phyloP scores from a whole-genome alignment of 2,113 vertebrate genomes.

The Pelobates fuscus region DNA sequence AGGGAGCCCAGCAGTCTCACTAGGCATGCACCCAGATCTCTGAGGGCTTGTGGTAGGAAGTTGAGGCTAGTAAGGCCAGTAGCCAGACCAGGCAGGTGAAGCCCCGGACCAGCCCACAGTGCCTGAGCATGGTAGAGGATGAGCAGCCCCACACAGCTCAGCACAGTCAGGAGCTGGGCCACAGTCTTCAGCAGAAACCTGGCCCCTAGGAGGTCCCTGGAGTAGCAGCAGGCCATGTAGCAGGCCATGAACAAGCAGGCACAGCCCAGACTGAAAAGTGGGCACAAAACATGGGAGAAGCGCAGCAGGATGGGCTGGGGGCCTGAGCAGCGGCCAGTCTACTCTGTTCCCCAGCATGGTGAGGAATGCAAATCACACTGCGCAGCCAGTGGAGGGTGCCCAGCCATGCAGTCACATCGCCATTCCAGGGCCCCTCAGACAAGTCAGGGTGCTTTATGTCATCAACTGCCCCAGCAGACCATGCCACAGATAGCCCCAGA shows the following conservation, averaged over 20 bases:
- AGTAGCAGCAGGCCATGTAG: conserved; percentile 86
- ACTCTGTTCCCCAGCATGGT: conserved; percentile 68
- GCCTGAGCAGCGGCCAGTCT: conserved; percentile 66
- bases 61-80: conserved; percentile 77
- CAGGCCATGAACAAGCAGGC: conserved; percentile 95
- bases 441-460: conserved; percentile 63
- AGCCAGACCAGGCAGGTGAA: conserved; percentile 84
- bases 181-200: conserved; percentile 72
- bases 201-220: conserved; percentile 83
- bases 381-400: conserved; percentile 61
- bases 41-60: conserved; percentile 72
- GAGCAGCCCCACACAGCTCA: conserved; percentile 83
- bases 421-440: conserved; percentile 88
- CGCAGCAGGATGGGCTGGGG: conserved; percentile 64
- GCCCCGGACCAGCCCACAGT: conserved; percentile 76
- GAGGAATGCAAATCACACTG: conserved; percentile 63
- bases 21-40: conserved; percentile 82
- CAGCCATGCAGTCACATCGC: conserved; percentile 91
- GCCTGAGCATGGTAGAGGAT: conserved; percentile 74
- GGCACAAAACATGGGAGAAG: conserved; percentile 81
- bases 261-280: conserved; percentile 91
- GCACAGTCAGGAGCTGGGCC: conserved; percentile 78
- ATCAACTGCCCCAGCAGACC: conserved; percentile 10
- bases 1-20: conserved; percentile 80
- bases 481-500: no score